These are phyloP conservation scores for Drosophila erecta DNA, from an alignment of 1,140 invertebrate species.

Conservation along the genomic window DNA sequence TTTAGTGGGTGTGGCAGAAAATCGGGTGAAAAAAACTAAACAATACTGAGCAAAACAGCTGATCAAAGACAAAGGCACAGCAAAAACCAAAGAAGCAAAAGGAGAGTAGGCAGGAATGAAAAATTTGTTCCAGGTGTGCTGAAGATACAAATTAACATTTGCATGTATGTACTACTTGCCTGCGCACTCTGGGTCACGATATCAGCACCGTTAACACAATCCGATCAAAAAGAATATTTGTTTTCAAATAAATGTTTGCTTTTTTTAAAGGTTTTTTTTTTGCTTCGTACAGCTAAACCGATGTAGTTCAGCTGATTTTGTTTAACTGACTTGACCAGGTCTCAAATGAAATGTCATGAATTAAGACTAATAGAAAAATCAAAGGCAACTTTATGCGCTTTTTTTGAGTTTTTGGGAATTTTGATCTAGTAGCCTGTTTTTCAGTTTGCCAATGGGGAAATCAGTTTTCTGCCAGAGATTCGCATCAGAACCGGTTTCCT, in stretches of 20 bases:
- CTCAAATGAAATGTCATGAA: neutral
- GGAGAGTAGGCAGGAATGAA: conserved; percentile 8
- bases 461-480: too few species aligned
- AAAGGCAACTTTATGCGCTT: neutral
- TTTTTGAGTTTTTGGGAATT: neutral
- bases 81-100: neutral
- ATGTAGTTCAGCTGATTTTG: neutral
- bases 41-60: conserved; percentile 18
- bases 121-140: conserved; percentile 38
- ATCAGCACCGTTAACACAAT: neutral
- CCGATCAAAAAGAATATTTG: too few species aligned
- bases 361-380: neutral
- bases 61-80: conserved; percentile 14
- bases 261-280: neutral
- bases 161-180: conserved; percentile 16
- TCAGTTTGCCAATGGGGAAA: too few species aligned
- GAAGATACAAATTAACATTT: conserved; percentile 40
- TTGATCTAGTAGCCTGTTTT: too few species aligned
- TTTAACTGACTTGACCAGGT: neutral
- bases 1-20: conserved; percentile 17
- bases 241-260: neutral
- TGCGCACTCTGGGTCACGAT: neutral
- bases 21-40: neutral
- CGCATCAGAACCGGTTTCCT: neutral
- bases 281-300: neutral